Evolutionary conservation across 1,140 invertebrate species (phyloP).

Genomic region (Melanaphis sacchari): DNA sequence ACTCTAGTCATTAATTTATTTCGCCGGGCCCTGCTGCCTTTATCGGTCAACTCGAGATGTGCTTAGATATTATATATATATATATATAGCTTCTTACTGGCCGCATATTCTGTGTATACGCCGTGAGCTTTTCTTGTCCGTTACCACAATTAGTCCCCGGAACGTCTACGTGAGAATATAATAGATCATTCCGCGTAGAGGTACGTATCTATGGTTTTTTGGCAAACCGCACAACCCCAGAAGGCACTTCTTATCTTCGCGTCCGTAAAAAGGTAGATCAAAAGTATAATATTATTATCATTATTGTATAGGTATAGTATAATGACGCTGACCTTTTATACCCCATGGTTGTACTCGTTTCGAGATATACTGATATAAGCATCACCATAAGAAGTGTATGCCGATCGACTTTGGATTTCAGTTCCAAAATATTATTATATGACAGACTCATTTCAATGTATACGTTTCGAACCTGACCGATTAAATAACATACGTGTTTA

Average conservation of each 20-base stretch:
- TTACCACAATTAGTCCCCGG: not conserved
- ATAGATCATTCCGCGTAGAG: conserved; percentile 29
- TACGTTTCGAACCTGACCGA: no score
- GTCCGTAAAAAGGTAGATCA: not conserved
- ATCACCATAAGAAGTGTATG: no score
- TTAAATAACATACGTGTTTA: no score
- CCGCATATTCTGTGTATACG: not conserved
- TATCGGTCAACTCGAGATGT: not conserved
- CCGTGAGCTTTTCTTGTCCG: not conserved
- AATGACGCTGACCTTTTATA: no score
- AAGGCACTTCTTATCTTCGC: not conserved
- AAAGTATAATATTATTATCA: not conserved
- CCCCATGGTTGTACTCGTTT: no score
- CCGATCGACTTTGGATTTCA: no score
- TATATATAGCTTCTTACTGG: not conserved
- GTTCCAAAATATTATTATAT: no score
- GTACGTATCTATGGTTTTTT: not conserved
- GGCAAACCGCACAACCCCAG: not conserved
- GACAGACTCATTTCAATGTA: no score
- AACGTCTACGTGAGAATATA: not conserved
- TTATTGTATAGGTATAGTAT: no score
- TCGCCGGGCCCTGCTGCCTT: not conserved
- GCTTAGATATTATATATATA: not conserved
- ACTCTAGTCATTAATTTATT: conserved; percentile 46
- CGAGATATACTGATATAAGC: no score